Evolutionary conservation across 64 coral and sea anemone species (phyloP).

Genomic region (Montipora cactus): DNA sequence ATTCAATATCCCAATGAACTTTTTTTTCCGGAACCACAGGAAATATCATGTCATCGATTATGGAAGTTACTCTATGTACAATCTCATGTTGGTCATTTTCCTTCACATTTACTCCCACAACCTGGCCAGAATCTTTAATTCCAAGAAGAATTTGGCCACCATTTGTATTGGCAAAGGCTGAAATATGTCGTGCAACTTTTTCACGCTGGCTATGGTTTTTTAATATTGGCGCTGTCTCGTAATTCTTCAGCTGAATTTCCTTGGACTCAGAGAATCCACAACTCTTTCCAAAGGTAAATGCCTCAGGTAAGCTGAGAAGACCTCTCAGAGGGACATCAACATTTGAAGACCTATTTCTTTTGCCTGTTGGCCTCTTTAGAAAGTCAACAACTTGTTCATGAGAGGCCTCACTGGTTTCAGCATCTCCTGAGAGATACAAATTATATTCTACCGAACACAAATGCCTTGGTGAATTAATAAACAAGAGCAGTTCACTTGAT

Average conservation of each 20-base stretch:
- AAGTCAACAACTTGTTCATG: neutral
- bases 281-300: neutral
- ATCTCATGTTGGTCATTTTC: no score
- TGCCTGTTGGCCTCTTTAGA: neutral
- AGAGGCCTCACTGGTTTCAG: neutral
- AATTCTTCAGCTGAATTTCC: neutral
- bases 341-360: neutral
- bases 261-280: neutral
- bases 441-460: conserved; percentile 3
- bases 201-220: neutral
- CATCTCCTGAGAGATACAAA: neutral
- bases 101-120: no score
- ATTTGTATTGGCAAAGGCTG: no score
- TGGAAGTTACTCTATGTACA: no score
- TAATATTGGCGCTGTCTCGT: neutral
- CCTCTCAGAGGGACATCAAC: neutral
- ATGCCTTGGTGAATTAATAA: neutral
- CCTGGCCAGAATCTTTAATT: no score
- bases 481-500: neutral
- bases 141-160: no score
- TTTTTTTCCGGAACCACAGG: no score
- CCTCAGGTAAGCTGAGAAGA: neutral
- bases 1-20: no score
- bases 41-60: no score
- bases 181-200: no score